phyloP scores from a whole-genome alignment of 2,797 vertebrate species.

The Agapornis canus region DNA sequence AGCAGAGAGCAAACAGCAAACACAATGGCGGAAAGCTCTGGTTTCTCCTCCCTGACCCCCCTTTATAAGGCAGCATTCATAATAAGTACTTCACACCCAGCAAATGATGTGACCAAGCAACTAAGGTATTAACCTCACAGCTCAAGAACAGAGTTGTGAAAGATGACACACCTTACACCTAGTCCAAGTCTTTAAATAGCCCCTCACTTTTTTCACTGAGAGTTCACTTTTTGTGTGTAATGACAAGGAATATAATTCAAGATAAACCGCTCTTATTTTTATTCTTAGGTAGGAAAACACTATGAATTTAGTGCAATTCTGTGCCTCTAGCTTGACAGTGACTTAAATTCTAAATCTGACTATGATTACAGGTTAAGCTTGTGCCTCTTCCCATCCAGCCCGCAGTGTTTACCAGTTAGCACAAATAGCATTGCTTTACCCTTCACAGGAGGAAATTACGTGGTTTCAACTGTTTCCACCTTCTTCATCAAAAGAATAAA shows the following conservation, averaged over 20 bases:
- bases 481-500: neutral
- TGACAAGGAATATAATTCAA: neutral
- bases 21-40: neutral
- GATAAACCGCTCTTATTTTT: neutral
- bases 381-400: neutral
- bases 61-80: neutral
- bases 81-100: neutral
- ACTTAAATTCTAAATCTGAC: neutral
- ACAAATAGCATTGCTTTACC: neutral
- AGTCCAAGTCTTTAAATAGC: neutral
- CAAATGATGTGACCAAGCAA: neutral
- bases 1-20: neutral
- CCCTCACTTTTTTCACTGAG: fast-evolving
- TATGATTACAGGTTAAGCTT: constrained; percentile 5
- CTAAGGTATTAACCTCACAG: neutral
- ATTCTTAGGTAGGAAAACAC: neutral
- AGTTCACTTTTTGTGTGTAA: neutral
- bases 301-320: neutral
- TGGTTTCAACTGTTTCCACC: neutral
- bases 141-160: neutral
- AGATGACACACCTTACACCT: neutral
- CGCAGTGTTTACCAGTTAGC: neutral
- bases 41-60: neutral
- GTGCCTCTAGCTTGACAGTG: neutral
- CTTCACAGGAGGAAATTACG: neutral